Percentiles rank a stretch among this genome's conserved stretches.
Evolutionary conservation across 2,797 vertebrate genomes (phyloP).

Genomic region (Coregonus suidteri): DNA sequence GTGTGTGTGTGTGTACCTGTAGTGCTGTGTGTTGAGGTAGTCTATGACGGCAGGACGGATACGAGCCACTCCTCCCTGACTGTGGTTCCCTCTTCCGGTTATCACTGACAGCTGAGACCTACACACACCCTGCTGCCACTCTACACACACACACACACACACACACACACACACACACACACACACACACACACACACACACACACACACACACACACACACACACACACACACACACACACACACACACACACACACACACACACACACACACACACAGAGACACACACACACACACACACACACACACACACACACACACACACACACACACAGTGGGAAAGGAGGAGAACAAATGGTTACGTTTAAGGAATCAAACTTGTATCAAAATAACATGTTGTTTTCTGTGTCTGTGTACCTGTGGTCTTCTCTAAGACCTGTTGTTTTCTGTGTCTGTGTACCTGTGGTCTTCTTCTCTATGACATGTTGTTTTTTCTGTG

Average conservation of each 20-base stretch:
- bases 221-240: slow-evolving; percentile 6
- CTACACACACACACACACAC: slow-evolving; percentile 67
- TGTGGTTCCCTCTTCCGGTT: slow-evolving; percentile 97
- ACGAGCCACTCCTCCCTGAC: slow-evolving; percentile 94
- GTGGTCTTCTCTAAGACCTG: slow-evolving; percentile 82
- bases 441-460: slow-evolving; percentile 79
- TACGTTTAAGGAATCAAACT: no score
- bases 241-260: slow-evolving; percentile 26
- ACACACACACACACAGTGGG: slow-evolving; percentile 1
- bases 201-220: slow-evolving; percentile 4
- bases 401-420: not conserved
- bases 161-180: slow-evolving; percentile 14
- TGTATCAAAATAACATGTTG: not conserved
- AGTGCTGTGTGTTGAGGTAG: slow-evolving; percentile 91
- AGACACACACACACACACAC: not conserved
- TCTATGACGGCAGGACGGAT: slow-evolving; percentile 94
- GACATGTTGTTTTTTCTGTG: slow-evolving; percentile 61
- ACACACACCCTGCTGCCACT: slow-evolving; percentile 84
- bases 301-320: slow-evolving; percentile 9
- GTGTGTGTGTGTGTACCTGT: slow-evolving; percentile 78
- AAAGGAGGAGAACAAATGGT: not conserved
- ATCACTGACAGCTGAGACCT: slow-evolving; percentile 91
- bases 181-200: slow-evolving; percentile 10
- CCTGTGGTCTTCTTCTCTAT: slow-evolving; percentile 86
- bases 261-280: slow-evolving; percentile 42